Percentiles rank a stretch among this genome's conserved stretches.
Evolutionary conservation across 1,140 invertebrate species (phyloP).

Genomic region (Muscidifurax raptorellus): DNA sequence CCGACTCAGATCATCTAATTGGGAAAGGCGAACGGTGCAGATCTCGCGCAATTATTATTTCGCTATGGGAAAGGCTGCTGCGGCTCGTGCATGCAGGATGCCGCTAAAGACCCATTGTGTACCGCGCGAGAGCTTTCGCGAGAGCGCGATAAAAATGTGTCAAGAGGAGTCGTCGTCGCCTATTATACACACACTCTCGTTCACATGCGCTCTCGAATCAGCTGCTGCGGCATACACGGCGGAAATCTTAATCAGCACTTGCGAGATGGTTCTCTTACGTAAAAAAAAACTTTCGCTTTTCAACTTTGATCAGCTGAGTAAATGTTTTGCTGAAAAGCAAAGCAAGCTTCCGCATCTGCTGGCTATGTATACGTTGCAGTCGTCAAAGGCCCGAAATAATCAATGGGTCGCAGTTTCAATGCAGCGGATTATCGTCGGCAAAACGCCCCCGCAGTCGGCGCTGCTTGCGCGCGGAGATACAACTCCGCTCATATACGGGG

Average conservation of each 20-base stretch:
- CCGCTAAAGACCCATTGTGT: constrained; percentile 45
- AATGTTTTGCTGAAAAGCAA: no score
- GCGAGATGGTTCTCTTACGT: no score
- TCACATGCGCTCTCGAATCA: neutral
- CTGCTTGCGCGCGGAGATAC: neutral
- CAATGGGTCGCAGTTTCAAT: neutral
- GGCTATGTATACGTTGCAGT: neutral
- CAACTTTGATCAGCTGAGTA: no score
- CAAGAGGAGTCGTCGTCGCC: constrained; percentile 15
- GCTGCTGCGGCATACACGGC: no score
- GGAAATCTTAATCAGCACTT: no score
- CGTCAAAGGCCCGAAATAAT: neutral
- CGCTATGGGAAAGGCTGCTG: neutral
- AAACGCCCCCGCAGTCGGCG: neutral
- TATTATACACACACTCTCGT: no score
- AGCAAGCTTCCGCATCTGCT: no score
- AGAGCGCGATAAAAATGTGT: constrained; percentile 38
- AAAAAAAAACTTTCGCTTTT: no score
- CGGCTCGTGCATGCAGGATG: constrained; percentile 1
- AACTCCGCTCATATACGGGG: neutral
- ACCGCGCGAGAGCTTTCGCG: neutral
- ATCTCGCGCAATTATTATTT: constrained; percentile 33
- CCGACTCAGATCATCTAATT: constrained; percentile 37
- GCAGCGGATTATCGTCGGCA: neutral
- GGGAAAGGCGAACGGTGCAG: neutral